A percentile compares a stretch with the other conserved stretches of the same genome.
phyloP scores from a whole-genome alignment of 35 echinoderm and acorn worm genomes.

The Amphiura filiformis region DNA sequence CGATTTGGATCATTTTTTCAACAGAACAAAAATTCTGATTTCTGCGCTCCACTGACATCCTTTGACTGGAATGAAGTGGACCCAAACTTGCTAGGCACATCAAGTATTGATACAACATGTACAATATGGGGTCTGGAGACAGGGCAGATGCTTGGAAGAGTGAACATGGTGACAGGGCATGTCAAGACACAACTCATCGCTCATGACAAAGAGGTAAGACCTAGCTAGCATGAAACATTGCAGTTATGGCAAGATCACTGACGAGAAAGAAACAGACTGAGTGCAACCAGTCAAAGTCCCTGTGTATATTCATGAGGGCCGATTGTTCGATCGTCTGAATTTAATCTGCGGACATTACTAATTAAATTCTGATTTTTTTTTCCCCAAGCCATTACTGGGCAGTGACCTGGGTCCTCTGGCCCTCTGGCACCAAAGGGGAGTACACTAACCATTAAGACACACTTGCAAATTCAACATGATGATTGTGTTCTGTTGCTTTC shows the following conservation, averaged over 20 bases:
- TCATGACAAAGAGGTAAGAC: conserved; percentile 95
- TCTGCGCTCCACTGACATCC: conserved; percentile 95
- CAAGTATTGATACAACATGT: conserved; percentile 97
- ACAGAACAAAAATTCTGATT: conserved; percentile 99
- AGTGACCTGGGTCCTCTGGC: too few species aligned
- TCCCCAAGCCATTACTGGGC: too few species aligned
- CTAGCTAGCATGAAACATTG: too few species aligned
- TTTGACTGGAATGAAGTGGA: conserved; percentile 99
- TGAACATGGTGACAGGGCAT: conserved; percentile 95
- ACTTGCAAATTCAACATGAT: too few species aligned
- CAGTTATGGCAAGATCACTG: too few species aligned
- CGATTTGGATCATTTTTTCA: too few species aligned
- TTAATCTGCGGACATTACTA: too few species aligned
- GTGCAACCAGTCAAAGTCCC: background rate
- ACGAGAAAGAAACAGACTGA: background rate
- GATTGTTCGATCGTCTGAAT: too few species aligned
- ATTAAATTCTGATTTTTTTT: background rate
- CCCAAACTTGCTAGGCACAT: conserved; percentile 89
- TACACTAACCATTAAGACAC: too few species aligned
- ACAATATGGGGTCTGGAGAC: conserved; percentile 99
- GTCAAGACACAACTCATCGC: conserved; percentile 99
- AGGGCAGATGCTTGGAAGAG: conserved; percentile 86
- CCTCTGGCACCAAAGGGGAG: too few species aligned
- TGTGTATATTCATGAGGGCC: too few species aligned
- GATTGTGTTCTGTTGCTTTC: too few species aligned